Evolutionary conservation across 2,113 vertebrate species (phyloP), one percentile per base, ranked within the genome.

Genomic region (Kryptolebias marmoratus): DNA sequence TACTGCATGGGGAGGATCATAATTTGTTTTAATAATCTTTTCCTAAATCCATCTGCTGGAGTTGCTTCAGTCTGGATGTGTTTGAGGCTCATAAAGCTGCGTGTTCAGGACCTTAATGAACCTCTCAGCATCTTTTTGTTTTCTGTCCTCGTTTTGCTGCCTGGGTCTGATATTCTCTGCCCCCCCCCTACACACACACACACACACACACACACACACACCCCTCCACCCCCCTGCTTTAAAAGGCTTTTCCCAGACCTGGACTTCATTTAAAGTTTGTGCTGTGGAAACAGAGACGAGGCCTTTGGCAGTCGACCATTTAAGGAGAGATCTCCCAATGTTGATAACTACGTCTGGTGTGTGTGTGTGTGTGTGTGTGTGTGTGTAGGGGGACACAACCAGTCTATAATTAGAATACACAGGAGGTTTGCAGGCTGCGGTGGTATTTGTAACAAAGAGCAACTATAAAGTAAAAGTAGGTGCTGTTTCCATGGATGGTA

Each of bases 301-400:
- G 77, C 81, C 67, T 78, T 50, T 80, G 84, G 84, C 77, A 78
- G 87, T 92, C 88, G 80, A 91, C 90, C 92, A 91, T 93, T 91
- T 92, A 93, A 88, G 91, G 92, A 90, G 64, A 91, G 83, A 89
- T 90, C 88, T 85, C 75, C 75, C 77, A 60, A 79, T 83, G 87
- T 89, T 83, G 75, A 90, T 91, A 87, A 85, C 83, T 73, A 74
- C 74, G 87, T 83, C 81, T 82, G 86, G 88, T 83, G 84, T 85
- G 79, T 56, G 16, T 30, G 55, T 63, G 77, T 36, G 72, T 73
- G 72, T 36, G 58, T 64, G 60, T 36, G 72, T 73, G 72, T 36
- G 58, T 64, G 60, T 50, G 76, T 64, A 70, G 13, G 63, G 54
- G 32, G 59, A 32, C 71, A 76, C 54, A 54, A 68, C 72, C 55